Evolutionary conservation across 2,888 invertebrate genomes (phyloP).

Genomic region (Hydrotaea cyrtoneurina): DNA sequence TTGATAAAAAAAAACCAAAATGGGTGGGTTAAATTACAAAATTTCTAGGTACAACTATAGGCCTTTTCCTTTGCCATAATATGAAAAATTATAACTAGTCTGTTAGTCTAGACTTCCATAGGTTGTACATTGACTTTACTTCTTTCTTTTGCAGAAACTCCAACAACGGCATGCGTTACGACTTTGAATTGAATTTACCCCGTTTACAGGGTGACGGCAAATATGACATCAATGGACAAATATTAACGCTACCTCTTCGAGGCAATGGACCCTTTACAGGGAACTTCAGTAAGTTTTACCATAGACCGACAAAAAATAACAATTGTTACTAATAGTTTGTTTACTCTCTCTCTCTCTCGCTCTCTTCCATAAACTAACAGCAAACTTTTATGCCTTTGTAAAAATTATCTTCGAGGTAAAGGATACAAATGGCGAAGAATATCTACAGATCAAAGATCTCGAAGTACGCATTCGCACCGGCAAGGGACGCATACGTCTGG

Average conservation of each 20-base stretch:
- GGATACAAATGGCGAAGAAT: constrained; percentile 81
- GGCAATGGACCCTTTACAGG: constrained; percentile 86
- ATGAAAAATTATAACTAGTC: too few species aligned
- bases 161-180: constrained; percentile 80
- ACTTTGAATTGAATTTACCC: constrained; percentile 84
- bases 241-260: constrained; percentile 87
- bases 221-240: constrained; percentile 86
- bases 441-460: constrained; percentile 85
- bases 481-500: constrained; percentile 85
- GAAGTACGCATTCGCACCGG: constrained; percentile 86
- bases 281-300: constrained; percentile 88
- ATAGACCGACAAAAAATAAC: not conserved
- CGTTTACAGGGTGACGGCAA: constrained; percentile 83
- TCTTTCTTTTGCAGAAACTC: constrained; percentile 65
- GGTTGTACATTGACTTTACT: too few species aligned
- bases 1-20: too few species aligned
- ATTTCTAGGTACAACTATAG: too few species aligned
- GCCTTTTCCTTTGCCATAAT: too few species aligned
- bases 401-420: constrained; percentile 84
- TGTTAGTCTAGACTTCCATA: too few species aligned
- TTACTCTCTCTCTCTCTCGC: constrained; percentile 49
- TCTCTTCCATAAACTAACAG: constrained; percentile 78
- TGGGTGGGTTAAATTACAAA: not conserved
- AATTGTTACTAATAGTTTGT: not conserved
- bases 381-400: constrained; percentile 85